Evolutionary conservation across 1,140 invertebrate species (phyloP).

Genomic region (Drosophila littoralis): DNA sequence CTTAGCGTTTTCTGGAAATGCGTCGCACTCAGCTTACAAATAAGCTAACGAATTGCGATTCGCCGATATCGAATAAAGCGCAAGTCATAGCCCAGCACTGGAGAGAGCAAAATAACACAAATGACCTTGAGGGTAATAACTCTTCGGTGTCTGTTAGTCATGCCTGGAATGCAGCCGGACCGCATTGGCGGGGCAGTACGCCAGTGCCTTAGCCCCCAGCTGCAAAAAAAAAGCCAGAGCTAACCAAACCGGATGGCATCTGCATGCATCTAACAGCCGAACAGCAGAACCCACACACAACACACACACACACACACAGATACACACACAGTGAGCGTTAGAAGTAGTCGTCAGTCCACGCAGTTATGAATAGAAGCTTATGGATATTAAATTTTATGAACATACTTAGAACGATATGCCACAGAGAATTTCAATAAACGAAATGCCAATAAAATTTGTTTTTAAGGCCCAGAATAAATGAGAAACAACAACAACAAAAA

Average conservation of each 20-base stretch:
- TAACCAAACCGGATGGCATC: conserved; percentile 74
- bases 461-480: conserved; percentile 16
- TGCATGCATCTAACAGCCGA: conserved; percentile 52
- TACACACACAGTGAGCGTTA: conserved; percentile 6
- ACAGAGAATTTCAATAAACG: conserved; percentile 40
- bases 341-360: conserved; percentile 14
- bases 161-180: conserved; percentile 72
- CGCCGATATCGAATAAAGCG: conserved; percentile 30
- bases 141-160: conserved; percentile 67
- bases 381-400: conserved; percentile 24
- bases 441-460: conserved; percentile 36
- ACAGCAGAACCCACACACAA: conserved; percentile 18
- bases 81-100: conserved; percentile 56
- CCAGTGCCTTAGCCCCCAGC: conserved; percentile 35
- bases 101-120: conserved; percentile 11
- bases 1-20: conserved; percentile 4
- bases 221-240: conserved; percentile 20
- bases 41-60: conserved; percentile 16
- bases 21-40: conserved; percentile 12
- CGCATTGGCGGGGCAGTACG: conserved; percentile 57
- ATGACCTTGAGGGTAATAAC: conserved; percentile 81
- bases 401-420: conserved; percentile 11
- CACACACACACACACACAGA: not conserved
- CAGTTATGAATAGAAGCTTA: conserved; percentile 18
- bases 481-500: conserved; percentile 40